Conservation (phyloP, 1,140 invertebrate species). For the Camponotus vicinus region DNA sequence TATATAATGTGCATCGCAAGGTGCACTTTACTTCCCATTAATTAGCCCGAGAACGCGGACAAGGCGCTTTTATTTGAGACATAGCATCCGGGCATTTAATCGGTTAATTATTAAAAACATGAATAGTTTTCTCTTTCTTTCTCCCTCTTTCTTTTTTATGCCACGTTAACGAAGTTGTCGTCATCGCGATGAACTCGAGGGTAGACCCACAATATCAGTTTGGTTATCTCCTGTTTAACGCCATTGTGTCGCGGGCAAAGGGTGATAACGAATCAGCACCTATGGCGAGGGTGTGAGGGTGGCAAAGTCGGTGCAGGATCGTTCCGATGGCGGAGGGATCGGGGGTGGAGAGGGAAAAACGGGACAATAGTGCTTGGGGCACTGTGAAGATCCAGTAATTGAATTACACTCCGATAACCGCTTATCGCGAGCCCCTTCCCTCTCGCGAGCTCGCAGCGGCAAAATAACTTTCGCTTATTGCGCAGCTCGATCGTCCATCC, state of each 20-base stretch:
- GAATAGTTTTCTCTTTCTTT: not conserved
- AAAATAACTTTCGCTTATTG: constrained; percentile 70
- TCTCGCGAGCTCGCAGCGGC: constrained; percentile 39
- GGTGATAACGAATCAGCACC: constrained; percentile 82
- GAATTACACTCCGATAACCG: constrained; percentile 83
- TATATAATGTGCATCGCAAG: not conserved
- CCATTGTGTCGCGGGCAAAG: constrained; percentile 80
- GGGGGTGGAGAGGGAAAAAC: constrained; percentile 68
- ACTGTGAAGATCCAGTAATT: constrained; percentile 84
- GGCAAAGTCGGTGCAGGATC: constrained; percentile 51
- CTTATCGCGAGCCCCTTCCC: constrained; percentile 75
- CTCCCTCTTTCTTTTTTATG: not conserved
- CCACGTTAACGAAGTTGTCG: constrained; percentile 71
- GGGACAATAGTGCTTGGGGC: constrained; percentile 82
- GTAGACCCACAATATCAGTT: constrained; percentile 70
- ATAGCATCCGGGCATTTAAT: constrained; percentile 61
- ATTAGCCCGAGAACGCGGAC: not conserved
- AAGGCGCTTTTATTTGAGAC: constrained; percentile 7
- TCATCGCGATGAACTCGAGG: constrained; percentile 61
- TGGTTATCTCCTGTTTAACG: constrained; percentile 81
- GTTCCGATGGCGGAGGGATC: not conserved
- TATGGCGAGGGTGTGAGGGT: constrained; percentile 41
- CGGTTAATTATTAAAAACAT: constrained; percentile 68
- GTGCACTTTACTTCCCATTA: constrained; percentile 33
- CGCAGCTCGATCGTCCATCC: constrained; percentile 51